Conservation (phyloP, 92 coral and sea anemone genomes). For the Porites cylindrica region DNA sequence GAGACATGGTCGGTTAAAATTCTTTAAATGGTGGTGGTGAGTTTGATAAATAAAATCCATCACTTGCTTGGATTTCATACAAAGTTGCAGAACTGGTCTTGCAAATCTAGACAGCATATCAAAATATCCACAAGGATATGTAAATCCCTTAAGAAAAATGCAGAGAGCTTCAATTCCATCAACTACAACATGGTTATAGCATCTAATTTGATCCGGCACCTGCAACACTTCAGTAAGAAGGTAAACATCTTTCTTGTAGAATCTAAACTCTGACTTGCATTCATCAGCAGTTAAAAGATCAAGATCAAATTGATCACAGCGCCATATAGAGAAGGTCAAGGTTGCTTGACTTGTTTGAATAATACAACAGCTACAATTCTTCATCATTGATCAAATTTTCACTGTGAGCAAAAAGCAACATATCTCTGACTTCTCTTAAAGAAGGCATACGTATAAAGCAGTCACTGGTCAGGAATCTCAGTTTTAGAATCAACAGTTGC, state of each 20-base stretch:
- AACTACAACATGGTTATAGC: background rate
- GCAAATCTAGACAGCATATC: background rate
- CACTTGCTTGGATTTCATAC: no score
- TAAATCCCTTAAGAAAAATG: no score
- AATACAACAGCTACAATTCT: conserved; percentile 8
- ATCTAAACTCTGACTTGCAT: no score
- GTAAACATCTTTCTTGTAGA: background rate
- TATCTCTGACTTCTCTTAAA: conserved; percentile 1
- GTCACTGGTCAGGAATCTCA: background rate
- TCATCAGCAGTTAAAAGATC: background rate
- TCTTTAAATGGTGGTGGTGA: no score
- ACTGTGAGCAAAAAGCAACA: conserved; percentile 3
- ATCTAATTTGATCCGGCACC: background rate
- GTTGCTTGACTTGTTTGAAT: conserved; percentile 14
- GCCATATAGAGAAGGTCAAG: no score
- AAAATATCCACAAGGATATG: no score
- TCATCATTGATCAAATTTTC: conserved; percentile 11
- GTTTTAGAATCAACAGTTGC: background rate
- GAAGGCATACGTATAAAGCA: background rate
- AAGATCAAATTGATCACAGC: background rate
- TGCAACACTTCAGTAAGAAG: background rate
- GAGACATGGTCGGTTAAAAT: no score
- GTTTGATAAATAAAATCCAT: no score
- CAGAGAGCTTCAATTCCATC: background rate
- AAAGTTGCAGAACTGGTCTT: background rate